phyloP scores from a whole-genome alignment of 2,113 vertebrate genomes.

The Empidonax traillii region DNA sequence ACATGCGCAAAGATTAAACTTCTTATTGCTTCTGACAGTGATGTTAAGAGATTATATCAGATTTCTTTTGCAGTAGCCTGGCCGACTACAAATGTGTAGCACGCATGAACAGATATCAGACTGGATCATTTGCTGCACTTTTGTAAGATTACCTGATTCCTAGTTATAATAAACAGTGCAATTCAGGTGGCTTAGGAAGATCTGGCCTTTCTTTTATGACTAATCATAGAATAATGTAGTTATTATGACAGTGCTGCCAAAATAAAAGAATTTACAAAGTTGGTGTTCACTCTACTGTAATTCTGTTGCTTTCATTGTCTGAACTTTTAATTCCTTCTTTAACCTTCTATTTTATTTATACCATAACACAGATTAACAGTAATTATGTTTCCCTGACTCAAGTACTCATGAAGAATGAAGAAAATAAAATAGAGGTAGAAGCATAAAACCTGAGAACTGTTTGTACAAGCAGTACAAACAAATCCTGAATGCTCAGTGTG shows the following conservation, averaged over 20 bases:
- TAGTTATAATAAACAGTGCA: neutral
- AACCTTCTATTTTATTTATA: neutral
- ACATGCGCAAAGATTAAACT: neutral
- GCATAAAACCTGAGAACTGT: neutral
- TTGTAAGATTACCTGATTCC: neutral
- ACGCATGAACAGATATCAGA: neutral
- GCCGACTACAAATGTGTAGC: fast-evolving
- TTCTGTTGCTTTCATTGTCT: neutral
- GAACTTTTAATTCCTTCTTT: neutral
- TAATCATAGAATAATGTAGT: neutral
- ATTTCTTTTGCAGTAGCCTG: neutral
- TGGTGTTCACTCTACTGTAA: neutral
- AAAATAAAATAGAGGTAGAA: neutral
- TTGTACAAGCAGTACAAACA: neutral
- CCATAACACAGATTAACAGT: neutral
- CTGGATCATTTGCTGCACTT: neutral
- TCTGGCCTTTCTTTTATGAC: neutral
- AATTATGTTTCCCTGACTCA: neutral
- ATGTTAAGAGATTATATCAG: neutral
- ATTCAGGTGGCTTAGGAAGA: neutral
- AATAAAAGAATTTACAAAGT: neutral
- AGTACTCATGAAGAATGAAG: neutral
- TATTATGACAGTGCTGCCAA: neutral
- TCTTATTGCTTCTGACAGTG: neutral
- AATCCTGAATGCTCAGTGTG: neutral